These are phyloP conservation scores for Zophobas atratus DNA, from an alignment of 1,140 invertebrate species.

Conservation along the genomic window DNA sequence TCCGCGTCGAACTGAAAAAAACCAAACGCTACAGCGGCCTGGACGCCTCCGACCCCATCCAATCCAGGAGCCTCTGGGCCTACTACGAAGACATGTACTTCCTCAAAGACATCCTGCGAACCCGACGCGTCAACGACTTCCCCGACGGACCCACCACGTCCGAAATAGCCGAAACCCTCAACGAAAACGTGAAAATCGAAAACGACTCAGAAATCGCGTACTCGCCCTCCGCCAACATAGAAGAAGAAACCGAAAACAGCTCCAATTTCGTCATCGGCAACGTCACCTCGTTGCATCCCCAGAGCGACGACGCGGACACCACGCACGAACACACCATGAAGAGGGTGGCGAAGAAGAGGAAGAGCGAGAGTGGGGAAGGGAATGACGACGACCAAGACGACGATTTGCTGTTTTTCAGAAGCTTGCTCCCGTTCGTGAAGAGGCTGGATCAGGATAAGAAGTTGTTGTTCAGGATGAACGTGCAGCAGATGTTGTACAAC, in stretches of 20 bases:
- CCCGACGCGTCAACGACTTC: not conserved
- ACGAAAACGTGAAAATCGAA: slow-evolving; percentile 15
- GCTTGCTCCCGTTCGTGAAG: slow-evolving; percentile 35
- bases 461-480: slow-evolving; percentile 41
- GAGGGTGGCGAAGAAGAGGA: not conserved
- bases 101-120: slow-evolving; percentile 7
- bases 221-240: not conserved
- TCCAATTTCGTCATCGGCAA: slow-evolving; percentile 2
- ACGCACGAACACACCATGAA: not conserved
- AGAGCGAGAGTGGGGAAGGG: not conserved
- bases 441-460: slow-evolving; percentile 34
- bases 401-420: slow-evolving; percentile 39
- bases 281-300: not conserved
- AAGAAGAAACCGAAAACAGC: not conserved
- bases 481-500: slow-evolving; percentile 33
- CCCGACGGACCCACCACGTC: not conserved
- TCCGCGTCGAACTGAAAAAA: slow-evolving; percentile 69
- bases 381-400: slow-evolving; percentile 43
- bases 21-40: slow-evolving; percentile 2
- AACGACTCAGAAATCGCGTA: not conserved
- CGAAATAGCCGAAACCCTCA: not conserved
- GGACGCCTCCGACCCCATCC: not conserved
- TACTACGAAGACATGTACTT: slow-evolving; percentile 47
- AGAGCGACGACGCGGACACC: slow-evolving; percentile 3
- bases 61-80: slow-evolving; percentile 2